Evolutionary conservation across 1,140 invertebrate genomes (phyloP).

Genomic region (Rhopalosiphum padi): DNA sequence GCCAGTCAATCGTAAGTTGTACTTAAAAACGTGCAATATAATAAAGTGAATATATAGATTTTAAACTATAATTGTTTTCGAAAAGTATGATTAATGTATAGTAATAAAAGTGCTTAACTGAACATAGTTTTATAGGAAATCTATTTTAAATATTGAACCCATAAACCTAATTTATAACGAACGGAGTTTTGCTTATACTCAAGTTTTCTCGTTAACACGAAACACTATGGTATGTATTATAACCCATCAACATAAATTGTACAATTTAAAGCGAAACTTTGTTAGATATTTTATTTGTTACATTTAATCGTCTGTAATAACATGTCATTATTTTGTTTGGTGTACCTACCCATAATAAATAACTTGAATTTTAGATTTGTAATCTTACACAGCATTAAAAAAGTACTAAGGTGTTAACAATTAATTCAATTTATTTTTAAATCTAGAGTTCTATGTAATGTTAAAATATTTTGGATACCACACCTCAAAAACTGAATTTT

Average conservation of each 20-base stretch:
- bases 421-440: not conserved
- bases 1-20: not conserved
- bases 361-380: not conserved
- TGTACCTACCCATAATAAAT: not conserved
- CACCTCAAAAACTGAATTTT: not conserved
- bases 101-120: not conserved
- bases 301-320: constrained; percentile 6
- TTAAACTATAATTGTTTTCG: not conserved
- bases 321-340: not conserved
- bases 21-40: not conserved
- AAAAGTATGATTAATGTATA: not conserved
- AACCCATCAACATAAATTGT: constrained; percentile 11
- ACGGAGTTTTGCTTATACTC: not conserved
- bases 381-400: not conserved
- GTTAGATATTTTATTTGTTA: not conserved
- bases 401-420: not conserved
- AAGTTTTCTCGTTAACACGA: constrained; percentile 35
- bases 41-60: not conserved
- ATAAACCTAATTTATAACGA: constrained; percentile 21
- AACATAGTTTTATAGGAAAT: not conserved
- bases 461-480: not conserved
- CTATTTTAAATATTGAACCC: constrained; percentile 37
- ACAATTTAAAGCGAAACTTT: constrained; percentile 13
- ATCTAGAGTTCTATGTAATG: not conserved
- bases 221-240: constrained; percentile 16